A percentile compares a stretch with the other conserved stretches of the same genome.
Evolutionary conservation across 2,797 vertebrate species (phyloP).

Genomic region (Anniella stebbinsi): DNA sequence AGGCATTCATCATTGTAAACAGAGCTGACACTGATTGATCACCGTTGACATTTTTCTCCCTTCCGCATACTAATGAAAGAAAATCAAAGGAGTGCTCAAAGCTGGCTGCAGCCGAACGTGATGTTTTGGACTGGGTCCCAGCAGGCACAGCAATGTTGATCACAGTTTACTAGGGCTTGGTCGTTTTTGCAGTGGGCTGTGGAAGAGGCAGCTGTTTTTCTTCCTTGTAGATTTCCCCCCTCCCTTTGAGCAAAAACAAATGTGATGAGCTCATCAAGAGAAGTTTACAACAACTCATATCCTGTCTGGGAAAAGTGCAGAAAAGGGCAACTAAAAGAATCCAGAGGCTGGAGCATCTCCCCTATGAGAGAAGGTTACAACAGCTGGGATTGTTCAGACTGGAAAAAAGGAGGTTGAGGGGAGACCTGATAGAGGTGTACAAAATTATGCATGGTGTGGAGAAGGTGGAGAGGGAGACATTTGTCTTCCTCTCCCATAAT

Average conservation of each 20-base stretch:
- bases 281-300: background rate
- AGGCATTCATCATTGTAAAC: conserved; percentile 6
- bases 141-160: background rate
- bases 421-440: too few relatives aligned
- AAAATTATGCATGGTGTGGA: too few relatives aligned
- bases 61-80: conserved; percentile 18
- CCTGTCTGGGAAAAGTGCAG: too few relatives aligned
- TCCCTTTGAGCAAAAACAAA: background rate
- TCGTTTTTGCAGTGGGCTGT: background rate
- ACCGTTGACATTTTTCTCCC: background rate
- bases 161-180: background rate
- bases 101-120: background rate
- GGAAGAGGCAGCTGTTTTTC: background rate
- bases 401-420: too few relatives aligned
- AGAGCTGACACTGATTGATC: conserved; percentile 28
- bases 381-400: too few relatives aligned
- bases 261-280: background rate
- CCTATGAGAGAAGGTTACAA: too few relatives aligned
- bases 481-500: too few relatives aligned
- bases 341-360: too few relatives aligned
- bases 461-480: too few relatives aligned
- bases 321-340: too few relatives aligned
- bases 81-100: background rate
- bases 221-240: too few relatives aligned
- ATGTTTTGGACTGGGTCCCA: background rate